A percentile compares a stretch with the other conserved stretches of the same genome.
These are phyloP conservation scores for Argyresthia goedartella DNA, from an alignment of 2,888 invertebrate species.

Conservation along the genomic window DNA sequence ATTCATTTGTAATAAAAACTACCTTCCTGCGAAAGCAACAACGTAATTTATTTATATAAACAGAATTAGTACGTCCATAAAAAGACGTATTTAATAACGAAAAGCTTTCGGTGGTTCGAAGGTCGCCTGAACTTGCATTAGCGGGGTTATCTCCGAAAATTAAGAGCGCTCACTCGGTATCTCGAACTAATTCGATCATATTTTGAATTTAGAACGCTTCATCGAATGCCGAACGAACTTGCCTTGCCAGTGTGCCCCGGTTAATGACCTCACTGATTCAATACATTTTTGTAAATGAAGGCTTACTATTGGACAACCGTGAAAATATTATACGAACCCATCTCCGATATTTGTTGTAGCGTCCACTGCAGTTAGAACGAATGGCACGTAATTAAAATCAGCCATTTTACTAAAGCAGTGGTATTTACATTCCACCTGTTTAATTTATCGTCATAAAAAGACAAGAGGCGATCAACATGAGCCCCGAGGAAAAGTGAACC, in stretches of 20 bases:
- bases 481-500: constrained; percentile 19
- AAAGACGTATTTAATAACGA: constrained; percentile 14
- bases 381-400: no score
- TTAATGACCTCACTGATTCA: constrained; percentile 48
- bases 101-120: constrained; percentile 33
- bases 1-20: not conserved
- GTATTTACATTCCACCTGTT: constrained; percentile 38
- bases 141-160: constrained; percentile 52
- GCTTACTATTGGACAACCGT: constrained; percentile 33
- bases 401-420: not conserved
- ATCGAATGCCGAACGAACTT: constrained; percentile 22
- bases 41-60: not conserved
- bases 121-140: constrained; percentile 41
- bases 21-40: not conserved
- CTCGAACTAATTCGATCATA: constrained; percentile 51
- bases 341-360: no score
- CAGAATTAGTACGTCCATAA: not conserved
- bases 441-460: constrained; percentile 28
- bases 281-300: constrained; percentile 36
- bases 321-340: not conserved
- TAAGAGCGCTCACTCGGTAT: constrained; percentile 49
- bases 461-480: constrained; percentile 22
- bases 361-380: constrained; percentile 10
- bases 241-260: constrained; percentile 34
- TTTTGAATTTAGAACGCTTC: constrained; percentile 39